Conservation (phyloP, 2,888 invertebrate genomes). For the Acheta domesticus region DNA sequence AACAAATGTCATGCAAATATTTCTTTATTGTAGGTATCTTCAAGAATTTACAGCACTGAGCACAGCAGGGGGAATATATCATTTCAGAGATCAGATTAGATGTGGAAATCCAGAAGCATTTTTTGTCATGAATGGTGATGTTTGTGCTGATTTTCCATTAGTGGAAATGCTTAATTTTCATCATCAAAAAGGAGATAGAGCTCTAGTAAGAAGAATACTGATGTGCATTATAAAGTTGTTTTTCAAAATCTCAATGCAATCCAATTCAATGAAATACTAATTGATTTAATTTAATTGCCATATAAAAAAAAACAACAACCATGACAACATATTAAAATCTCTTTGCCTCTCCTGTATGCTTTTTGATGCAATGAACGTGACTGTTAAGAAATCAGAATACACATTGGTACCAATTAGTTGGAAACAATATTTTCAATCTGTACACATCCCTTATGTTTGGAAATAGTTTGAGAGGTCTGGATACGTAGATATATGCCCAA, state of each 20-base stretch:
- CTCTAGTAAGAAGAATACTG: constrained; percentile 50
- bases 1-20: too few relatives aligned
- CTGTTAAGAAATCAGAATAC: too few relatives aligned
- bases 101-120: constrained; percentile 83
- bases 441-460: too few relatives aligned
- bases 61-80: constrained; percentile 95
- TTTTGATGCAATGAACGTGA: too few relatives aligned
- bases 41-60: constrained; percentile 94
- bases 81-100: constrained; percentile 93
- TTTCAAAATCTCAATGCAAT: background rate
- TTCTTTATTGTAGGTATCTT: constrained; percentile 63
- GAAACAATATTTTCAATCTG: too few relatives aligned
- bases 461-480: too few relatives aligned
- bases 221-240: background rate
- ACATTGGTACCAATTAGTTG: too few relatives aligned
- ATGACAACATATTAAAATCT: too few relatives aligned
- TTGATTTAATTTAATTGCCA: background rate
- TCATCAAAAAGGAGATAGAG: constrained; percentile 52
- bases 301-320: too few relatives aligned
- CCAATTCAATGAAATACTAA: background rate
- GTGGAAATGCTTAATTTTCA: constrained; percentile 78
- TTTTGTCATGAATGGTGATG: constrained; percentile 95
- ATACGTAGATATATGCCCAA: too few relatives aligned
- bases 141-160: constrained; percentile 94
- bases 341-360: too few relatives aligned